phyloP scores from a whole-genome alignment of 37 sponge, comb jelly and placozoan genomes.

The Hormiphora californensis region DNA sequence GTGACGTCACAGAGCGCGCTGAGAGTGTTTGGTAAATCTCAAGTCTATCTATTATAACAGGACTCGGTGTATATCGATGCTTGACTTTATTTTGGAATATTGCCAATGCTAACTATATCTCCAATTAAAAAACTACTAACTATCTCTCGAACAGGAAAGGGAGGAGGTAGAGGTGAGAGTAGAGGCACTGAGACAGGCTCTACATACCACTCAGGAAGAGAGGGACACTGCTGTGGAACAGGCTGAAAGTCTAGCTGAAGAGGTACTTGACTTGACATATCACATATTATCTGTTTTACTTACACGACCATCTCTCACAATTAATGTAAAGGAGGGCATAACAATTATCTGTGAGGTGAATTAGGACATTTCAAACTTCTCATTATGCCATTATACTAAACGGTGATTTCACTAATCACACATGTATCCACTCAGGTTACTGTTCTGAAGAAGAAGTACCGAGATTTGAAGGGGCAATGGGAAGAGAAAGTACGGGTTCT shows the following conservation, averaged over 20 bases:
- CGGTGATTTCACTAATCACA: too few relatives aligned
- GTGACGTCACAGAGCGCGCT: too few relatives aligned
- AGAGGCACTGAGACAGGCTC: conserved; percentile 28
- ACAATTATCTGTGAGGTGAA: background rate
- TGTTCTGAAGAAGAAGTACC: background rate
- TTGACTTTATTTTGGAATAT: too few relatives aligned
- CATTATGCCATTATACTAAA: background rate
- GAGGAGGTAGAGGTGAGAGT: conserved; percentile 42
- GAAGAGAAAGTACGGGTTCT: background rate
- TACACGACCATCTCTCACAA: background rate
- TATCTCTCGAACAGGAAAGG: background rate
- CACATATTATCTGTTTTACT: too few relatives aligned
- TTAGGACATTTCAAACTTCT: background rate
- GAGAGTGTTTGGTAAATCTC: too few relatives aligned
- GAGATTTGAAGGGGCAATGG: conserved; percentile 23
- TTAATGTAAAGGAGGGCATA: background rate
- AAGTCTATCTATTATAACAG: too few relatives aligned
- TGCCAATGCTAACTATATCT: too few relatives aligned
- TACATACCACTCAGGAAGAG: background rate
- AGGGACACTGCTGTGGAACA: background rate
- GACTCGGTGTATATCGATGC: too few relatives aligned
- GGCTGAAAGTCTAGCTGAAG: background rate
- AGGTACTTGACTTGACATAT: background rate
- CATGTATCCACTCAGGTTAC: background rate
- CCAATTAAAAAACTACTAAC: too few relatives aligned